Base-by-base conservation (phyloP, 2,888 invertebrate species). In the Micropterix aruncella region DNA sequence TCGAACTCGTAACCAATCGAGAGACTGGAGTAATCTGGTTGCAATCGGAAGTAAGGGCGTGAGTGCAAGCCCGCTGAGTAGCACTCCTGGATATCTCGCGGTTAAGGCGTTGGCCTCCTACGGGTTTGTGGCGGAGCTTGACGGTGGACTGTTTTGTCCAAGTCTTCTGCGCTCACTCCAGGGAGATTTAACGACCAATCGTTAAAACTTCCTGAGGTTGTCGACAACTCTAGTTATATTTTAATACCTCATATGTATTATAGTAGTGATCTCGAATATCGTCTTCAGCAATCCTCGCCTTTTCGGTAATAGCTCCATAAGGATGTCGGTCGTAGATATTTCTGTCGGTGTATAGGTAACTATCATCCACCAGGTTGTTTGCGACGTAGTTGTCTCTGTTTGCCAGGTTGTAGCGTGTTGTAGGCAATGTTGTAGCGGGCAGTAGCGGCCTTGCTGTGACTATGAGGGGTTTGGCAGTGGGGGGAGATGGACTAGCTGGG, bases 361-460 rank as follows among this genome's bases (percentile, higher is more conserved):
- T 16, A 17, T 44, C 27, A 2, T 40, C 44, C 19, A 36, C 39
- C 37, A 39, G 17, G n/a, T 39, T 39, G 17, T 18, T 40, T 18
- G 12, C 16, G 38, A 15, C 4, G 16, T 16, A 38, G 40, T 39
- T 44, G 15, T 19, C 12, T 3, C 39, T 14, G n/a, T 42, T 16
- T 2, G 12, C 27, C 27, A 27, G n/a, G 15, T n/a, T n/a, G 16
- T 19, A 16, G 15, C 14, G 42, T 19, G 12, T 16, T 4, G n/a
- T 27, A 12, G 27, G 27, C 12, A 7, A 12, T 12, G 12, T 12
- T 5, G 7, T 5, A 27, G 27, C 7, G 27, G 27, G 12, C 27
- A 55, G 40, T 3, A 70, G 57, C 0, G 70, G 70, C 2, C 69
- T 52, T 0, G 70, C 60, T 0, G 71, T 70, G 1, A 70, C 70